A percentile compares a stretch with the other conserved stretches of the same genome.
Conservation (phyloP, 2,113 vertebrate genomes). For the Tragelaphus buxtoni region DNA sequence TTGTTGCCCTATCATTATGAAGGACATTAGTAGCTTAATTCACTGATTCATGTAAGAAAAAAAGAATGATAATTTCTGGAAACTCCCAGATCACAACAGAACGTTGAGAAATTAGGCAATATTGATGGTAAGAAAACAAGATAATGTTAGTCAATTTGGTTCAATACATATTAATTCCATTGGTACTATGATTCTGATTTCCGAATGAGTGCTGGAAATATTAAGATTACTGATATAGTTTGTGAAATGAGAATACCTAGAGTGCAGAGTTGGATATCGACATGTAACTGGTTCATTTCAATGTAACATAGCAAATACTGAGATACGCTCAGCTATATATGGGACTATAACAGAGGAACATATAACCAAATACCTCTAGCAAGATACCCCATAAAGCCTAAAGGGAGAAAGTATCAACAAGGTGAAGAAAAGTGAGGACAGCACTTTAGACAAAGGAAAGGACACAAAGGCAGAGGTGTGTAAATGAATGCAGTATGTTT, state of each 20-base stretch:
- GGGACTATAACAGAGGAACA: background rate
- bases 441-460: background rate
- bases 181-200: background rate
- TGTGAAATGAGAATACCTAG: background rate
- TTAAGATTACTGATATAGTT: background rate
- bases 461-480: background rate
- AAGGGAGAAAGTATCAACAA: background rate
- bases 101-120: background rate
- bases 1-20: background rate
- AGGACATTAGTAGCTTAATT: conserved; percentile 1
- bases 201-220: background rate
- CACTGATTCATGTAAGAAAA: background rate
- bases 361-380: background rate
- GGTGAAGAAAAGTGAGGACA: background rate
- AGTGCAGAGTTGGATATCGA: background rate
- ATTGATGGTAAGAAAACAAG: background rate
- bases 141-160: background rate
- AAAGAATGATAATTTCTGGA: background rate
- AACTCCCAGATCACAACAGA: background rate
- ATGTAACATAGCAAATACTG: background rate
- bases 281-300: background rate
- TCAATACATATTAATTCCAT: background rate
- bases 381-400: background rate
- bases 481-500: background rate
- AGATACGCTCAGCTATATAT: background rate